Percentiles rank a stretch among this genome's conserved stretches.
These are phyloP conservation scores for Protobothrops flavoviridis DNA, from an alignment of 2,113 vertebrate species.

Conservation along the genomic window DNA sequence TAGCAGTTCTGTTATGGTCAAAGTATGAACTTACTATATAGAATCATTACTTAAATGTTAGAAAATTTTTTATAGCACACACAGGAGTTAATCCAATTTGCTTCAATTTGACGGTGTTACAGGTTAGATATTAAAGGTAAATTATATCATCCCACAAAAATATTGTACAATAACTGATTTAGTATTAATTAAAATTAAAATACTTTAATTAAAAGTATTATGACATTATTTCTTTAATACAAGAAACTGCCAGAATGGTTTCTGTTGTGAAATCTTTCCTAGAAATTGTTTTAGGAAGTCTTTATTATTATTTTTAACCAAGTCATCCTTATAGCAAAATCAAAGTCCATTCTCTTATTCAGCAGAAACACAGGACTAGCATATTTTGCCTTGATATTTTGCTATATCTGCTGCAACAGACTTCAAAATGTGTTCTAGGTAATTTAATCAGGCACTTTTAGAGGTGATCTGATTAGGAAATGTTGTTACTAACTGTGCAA, in stretches of 20 bases:
- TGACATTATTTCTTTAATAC: neutral
- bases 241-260: neutral
- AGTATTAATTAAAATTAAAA: neutral
- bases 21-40: neutral
- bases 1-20: neutral
- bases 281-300: neutral
- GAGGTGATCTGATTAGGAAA: neutral
- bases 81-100: neutral
- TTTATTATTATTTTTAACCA: neutral
- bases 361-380: neutral
- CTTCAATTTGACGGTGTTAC: neutral
- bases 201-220: neutral
- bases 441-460: neutral
- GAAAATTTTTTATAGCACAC: neutral
- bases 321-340: neutral
- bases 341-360: neutral
- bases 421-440: neutral
- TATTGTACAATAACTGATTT: constrained; percentile 1
- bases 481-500: neutral
- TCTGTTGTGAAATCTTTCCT: neutral
- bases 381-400: neutral
- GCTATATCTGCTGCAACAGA: neutral
- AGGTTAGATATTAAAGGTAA: neutral
- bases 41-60: neutral
- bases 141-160: neutral